Evolutionary conservation across 1,140 invertebrate species (phyloP).

Genomic region (Uloborus diversus): DNA sequence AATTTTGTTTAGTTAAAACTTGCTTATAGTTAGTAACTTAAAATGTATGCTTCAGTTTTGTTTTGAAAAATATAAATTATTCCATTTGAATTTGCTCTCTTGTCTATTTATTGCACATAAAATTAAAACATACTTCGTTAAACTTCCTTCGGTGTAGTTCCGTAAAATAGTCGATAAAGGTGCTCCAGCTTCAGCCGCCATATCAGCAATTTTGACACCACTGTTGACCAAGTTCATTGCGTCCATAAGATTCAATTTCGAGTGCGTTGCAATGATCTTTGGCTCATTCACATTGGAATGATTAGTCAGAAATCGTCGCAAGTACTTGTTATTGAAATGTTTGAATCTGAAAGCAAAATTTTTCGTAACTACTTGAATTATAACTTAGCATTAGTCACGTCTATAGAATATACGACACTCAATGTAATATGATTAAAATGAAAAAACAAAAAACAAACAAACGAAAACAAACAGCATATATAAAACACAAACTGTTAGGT

Average conservation of each 20-base stretch:
- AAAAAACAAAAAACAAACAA: too few species aligned
- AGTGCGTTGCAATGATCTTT: constrained; percentile 93
- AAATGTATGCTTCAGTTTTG: too few species aligned
- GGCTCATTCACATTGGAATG: constrained; percentile 87
- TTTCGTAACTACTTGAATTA: too few species aligned
- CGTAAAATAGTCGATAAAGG: constrained; percentile 89
- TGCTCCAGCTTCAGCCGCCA: constrained; percentile 77
- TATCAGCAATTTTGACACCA: constrained; percentile 70
- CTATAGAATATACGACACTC: too few species aligned
- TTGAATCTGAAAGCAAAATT: constrained; percentile 76
- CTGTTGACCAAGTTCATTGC: constrained; percentile 88
- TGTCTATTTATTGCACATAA: background rate
- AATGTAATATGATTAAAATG: too few species aligned
- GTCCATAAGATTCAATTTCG: constrained; percentile 90
- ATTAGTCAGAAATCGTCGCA: constrained; percentile 84
- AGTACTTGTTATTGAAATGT: constrained; percentile 91
- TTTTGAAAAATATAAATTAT: too few species aligned
- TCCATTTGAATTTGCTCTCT: too few species aligned
- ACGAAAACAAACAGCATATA: too few species aligned
- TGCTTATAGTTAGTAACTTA: too few species aligned
- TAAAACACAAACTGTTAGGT: too few species aligned
- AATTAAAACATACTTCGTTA: constrained; percentile 51
- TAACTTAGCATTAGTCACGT: too few species aligned
- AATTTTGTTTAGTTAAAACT: too few species aligned
- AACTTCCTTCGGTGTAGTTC: constrained; percentile 73